Conservation (phyloP, 30 jellyfish, hydroid and myxozoan genomes). For the Mastigias papua region DNA sequence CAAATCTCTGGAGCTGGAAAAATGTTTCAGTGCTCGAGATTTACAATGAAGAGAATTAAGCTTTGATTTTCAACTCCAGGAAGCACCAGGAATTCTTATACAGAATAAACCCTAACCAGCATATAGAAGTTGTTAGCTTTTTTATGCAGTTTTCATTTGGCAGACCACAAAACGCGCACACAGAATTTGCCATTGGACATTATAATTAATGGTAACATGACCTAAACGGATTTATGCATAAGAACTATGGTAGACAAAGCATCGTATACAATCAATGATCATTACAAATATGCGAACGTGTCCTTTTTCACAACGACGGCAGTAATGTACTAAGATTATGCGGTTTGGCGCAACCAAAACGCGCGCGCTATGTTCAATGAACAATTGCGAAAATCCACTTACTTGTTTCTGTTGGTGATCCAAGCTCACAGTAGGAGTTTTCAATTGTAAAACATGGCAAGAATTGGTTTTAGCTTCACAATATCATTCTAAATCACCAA, state of each 20-base stretch:
- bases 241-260: conserved; percentile 24
- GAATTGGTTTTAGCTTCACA: background rate
- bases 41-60: no score
- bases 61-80: no score
- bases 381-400: conserved; percentile 65
- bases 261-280: conserved; percentile 50
- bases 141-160: background rate
- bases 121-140: no score
- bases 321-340: conserved; percentile 53
- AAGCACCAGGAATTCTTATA: no score
- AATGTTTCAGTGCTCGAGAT: no score
- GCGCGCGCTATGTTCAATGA: conserved; percentile 45
- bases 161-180: conserved; percentile 8
- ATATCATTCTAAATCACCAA: background rate
- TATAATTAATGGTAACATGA: conserved; percentile 50
- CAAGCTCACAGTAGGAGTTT: conserved; percentile 24
- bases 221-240: conserved; percentile 50
- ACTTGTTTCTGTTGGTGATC: conserved; percentile 21
- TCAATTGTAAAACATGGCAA: conserved; percentile 10
- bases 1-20: no score
- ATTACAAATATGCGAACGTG: conserved; percentile 11
- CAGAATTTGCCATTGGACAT: background rate
- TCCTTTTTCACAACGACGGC: conserved; percentile 24
- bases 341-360: conserved; percentile 35
- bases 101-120: no score